Evolutionary conservation across 1,140 invertebrate species (phyloP), one percentile per base, ranked within the genome.

Genomic region (Heterodera schachtii): DNA sequence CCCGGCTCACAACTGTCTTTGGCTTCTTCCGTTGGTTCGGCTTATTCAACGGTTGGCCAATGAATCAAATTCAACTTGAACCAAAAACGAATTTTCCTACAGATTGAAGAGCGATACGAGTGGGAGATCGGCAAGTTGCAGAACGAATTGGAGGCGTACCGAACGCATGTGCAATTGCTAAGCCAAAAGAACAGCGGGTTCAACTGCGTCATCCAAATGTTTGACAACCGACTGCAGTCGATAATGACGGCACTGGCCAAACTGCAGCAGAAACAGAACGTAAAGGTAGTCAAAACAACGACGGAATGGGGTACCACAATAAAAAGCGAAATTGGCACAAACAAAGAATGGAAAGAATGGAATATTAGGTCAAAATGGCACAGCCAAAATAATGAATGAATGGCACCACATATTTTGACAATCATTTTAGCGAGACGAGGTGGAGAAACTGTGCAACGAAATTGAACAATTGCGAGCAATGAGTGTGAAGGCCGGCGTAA

Each of bases 391-490:
- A 44, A 70, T 16, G 64, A 81, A 31, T 74, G 44, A 16, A 49
- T 60, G 46, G n/a, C 3, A 47, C 57, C 31, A 31, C 31, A 31
- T 1, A 31, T 31, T 31, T 31, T 31, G 31, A 31, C 1, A 0
- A 31, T 31, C 31, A 31, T 60, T 83, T 16, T 44, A 85, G 83
- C 57, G 73, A 73, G 75, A 83, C 19, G 84, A 85, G 19, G 79
- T 86, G 46, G 84, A 85, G 46, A 83, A 49, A 16, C 71, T 85
- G 21, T 69, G 83, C 16, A 41, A 64, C 31, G 84, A 85, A 81
- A 85, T 85, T 78, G 84, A 85, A 70, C 82, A 85, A 60, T 70
- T 85, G 41, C 85, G 84, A 11, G 31, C 46, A 3, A 46, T 85
- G 52, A 87, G 83, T 57, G 64, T 71, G 57, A 84, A 31, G 64